A percentile compares a stretch with the other conserved stretches of the same genome.
These are phyloP conservation scores for Eretmodus cyanostictus DNA, from an alignment of 2,113 vertebrate species.

Conservation along the genomic window DNA sequence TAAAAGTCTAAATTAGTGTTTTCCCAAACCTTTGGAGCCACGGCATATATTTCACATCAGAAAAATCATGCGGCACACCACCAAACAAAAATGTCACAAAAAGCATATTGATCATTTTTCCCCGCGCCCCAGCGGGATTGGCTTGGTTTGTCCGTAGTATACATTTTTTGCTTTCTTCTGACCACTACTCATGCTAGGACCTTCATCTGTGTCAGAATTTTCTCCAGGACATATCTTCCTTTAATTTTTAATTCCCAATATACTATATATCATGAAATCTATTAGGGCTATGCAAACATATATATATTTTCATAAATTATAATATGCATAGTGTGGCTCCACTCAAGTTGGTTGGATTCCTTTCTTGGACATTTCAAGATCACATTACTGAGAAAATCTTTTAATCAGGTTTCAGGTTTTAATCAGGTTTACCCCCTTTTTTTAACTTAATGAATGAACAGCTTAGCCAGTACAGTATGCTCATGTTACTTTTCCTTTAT, in stretches of 20 bases:
- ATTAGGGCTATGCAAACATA: not conserved
- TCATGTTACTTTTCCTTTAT: not conserved
- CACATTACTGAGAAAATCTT: not conserved
- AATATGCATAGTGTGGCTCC: not conserved
- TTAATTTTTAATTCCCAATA: not conserved
- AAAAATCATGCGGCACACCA: not conserved
- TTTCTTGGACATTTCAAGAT: not conserved
- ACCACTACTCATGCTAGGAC: not conserved
- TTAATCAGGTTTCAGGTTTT: not conserved
- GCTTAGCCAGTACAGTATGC: not conserved
- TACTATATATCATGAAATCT: not conserved
- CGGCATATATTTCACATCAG: rapidly evolving
- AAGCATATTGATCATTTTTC: not conserved
- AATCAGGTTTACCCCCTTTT: not conserved
- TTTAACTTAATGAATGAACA: not conserved
- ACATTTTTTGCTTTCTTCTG: not conserved
- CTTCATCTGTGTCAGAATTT: not conserved
- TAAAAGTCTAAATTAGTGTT: not conserved
- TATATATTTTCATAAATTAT: not conserved
- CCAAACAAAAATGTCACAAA: not conserved
- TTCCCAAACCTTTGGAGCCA: not conserved
- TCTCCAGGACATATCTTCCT: not conserved
- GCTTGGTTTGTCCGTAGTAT: not conserved
- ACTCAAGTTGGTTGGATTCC: not conserved
- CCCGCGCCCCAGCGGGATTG: rapidly evolving